Percentiles rank a stretch among this genome's conserved stretches.
These are phyloP conservation scores for Crotalus helleri DNA, from an alignment of 2,113 vertebrate species.

Conservation along the genomic window DNA sequence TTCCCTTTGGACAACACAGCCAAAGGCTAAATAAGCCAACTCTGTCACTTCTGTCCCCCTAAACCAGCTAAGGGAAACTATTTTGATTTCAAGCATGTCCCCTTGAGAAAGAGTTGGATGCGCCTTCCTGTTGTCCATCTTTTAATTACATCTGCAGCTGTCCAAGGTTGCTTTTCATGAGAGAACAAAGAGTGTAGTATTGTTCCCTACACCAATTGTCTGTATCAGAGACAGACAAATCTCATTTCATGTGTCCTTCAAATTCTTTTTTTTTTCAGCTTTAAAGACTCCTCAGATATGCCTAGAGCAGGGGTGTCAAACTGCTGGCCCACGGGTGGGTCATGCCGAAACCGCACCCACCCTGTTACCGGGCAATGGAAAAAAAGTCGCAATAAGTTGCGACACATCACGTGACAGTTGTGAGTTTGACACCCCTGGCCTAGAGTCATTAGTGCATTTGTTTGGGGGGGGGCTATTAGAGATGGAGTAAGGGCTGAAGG, in stretches of 20 bases:
- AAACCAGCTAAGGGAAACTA: not conserved
- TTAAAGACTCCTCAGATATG: not conserved
- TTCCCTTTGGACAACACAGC: not conserved
- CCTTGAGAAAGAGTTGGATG: not conserved
- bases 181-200: not conserved
- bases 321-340: fast-evolving
- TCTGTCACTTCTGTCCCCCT: not conserved
- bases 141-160: not conserved
- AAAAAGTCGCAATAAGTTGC: too few species aligned
- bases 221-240: not conserved
- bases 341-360: too few species aligned
- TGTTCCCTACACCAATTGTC: not conserved
- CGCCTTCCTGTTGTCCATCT: not conserved
- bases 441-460: not conserved
- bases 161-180: not conserved
- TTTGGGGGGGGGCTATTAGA: not conserved
- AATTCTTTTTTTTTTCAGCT: not conserved
- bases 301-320: not conserved
- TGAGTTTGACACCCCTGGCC: not conserved
- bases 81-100: not conserved
- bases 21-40: not conserved
- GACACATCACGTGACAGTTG: too few species aligned
- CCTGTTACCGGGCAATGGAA: too few species aligned
- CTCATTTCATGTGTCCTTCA: not conserved
- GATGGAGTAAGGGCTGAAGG: not conserved